These are phyloP conservation scores for Rotaria magnacalcarata DNA, from an alignment of 2,888 invertebrate species.

Conservation along the genomic window DNA sequence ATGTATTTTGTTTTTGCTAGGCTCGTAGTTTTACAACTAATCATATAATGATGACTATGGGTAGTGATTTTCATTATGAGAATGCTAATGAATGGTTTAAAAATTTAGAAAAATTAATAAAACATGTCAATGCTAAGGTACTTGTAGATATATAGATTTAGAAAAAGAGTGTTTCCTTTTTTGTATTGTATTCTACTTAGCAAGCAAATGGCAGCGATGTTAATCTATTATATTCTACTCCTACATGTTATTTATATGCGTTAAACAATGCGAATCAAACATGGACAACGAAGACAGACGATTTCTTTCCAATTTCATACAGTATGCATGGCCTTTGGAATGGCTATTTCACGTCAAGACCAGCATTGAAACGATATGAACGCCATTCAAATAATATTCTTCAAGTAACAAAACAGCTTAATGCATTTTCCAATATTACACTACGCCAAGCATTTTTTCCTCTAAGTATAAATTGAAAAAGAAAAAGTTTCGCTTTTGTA, in stretches of 20 bases:
- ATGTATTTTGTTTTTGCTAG: not conserved
- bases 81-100: slow-evolving; percentile 74
- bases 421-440: slow-evolving; percentile 37
- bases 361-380: slow-evolving; percentile 60
- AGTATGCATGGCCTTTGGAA: slow-evolving; percentile 85
- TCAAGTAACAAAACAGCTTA: slow-evolving; percentile 53
- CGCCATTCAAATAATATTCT: slow-evolving; percentile 58
- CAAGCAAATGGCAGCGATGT: slow-evolving; percentile 59
- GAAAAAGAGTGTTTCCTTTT: too few relatives aligned
- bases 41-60: slow-evolving; percentile 78
- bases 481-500: not conserved
- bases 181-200: slow-evolving; percentile 47
- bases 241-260: slow-evolving; percentile 62
- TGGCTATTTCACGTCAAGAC: slow-evolving; percentile 66
- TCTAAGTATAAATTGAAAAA: not conserved
- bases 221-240: slow-evolving; percentile 68
- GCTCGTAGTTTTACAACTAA: slow-evolving; percentile 63
- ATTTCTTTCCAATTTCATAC: slow-evolving; percentile 66
- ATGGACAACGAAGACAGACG: slow-evolving; percentile 73
- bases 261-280: slow-evolving; percentile 65
- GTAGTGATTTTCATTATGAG: slow-evolving; percentile 81
- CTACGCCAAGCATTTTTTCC: not conserved
- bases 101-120: slow-evolving; percentile 61
- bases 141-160: not conserved
- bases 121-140: slow-evolving; percentile 66